These are phyloP conservation scores for Harpalus rubripes DNA, from an alignment of 2,888 invertebrate genomes.

Conservation along the genomic window DNA sequence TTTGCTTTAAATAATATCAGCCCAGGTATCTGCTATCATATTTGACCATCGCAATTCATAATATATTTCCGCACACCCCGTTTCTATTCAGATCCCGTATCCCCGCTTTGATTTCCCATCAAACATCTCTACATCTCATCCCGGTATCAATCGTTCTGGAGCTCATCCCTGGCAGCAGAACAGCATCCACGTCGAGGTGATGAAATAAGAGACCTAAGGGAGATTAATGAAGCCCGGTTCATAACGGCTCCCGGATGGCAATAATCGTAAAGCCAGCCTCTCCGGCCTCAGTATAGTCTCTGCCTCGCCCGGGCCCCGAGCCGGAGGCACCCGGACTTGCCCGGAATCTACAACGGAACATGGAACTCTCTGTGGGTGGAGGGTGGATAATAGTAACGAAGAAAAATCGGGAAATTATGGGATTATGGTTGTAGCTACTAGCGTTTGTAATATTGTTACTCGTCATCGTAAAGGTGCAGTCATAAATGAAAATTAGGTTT, in stretches of 20 bases:
- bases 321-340: background rate
- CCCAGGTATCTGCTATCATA: too few relatives aligned
- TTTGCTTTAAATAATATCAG: too few relatives aligned
- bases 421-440: too few relatives aligned
- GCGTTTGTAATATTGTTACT: too few relatives aligned
- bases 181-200: conserved; percentile 23
- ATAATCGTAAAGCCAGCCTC: conserved; percentile 39
- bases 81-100: too few relatives aligned
- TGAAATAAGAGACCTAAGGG: conserved; percentile 44
- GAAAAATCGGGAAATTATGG: too few relatives aligned
- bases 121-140: background rate
- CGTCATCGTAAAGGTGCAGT: too few relatives aligned
- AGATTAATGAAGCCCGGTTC: conserved; percentile 49
- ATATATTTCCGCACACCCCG: too few relatives aligned
- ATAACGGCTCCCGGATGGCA: conserved; percentile 47
- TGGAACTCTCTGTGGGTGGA: background rate
- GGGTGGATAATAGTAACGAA: too few relatives aligned
- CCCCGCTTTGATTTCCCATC: background rate
- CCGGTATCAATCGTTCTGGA: background rate
- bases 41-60: too few relatives aligned
- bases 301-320: background rate
- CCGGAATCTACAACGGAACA: background rate
- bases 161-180: background rate
- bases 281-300: background rate
- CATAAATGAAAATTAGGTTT: too few relatives aligned